Evolutionary conservation across 2,113 vertebrate species (phyloP).

Genomic region (Dasyornis broadbenti): DNA sequence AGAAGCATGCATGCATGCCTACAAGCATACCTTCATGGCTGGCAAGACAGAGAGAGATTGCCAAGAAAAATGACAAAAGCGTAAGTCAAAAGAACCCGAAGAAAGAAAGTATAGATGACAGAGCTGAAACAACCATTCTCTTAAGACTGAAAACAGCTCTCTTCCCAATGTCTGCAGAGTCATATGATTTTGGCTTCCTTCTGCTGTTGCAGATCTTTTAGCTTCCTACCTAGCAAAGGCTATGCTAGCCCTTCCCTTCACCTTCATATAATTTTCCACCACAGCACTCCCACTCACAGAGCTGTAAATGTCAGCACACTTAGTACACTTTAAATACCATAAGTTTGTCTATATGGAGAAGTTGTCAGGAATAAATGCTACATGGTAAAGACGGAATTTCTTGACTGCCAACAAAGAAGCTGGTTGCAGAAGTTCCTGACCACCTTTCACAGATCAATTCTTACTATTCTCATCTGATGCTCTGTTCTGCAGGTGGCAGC

Average conservation of each 20-base stretch:
- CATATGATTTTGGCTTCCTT: slow-evolving; percentile 7
- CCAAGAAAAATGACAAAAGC: background rate
- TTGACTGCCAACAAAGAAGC: background rate
- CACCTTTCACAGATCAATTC: background rate
- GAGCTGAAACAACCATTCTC: background rate
- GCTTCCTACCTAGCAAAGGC: slow-evolving; percentile 25
- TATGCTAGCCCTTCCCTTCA: slow-evolving; percentile 29
- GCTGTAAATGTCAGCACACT: slow-evolving; percentile 38
- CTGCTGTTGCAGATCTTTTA: background rate
- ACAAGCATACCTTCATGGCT: background rate
- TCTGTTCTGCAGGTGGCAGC: background rate
- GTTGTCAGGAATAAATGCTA: background rate
- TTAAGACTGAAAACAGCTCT: background rate
- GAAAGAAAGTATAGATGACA: background rate
- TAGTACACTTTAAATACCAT: background rate
- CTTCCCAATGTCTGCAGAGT: background rate
- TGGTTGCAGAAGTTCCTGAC: background rate
- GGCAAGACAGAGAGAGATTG: background rate
- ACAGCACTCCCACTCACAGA: slow-evolving; percentile 1
- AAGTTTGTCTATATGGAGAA: background rate
- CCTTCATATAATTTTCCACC: background rate
- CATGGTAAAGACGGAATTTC: background rate
- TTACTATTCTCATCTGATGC: background rate
- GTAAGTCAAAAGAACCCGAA: background rate
- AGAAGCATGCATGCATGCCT: background rate